These are phyloP conservation scores for Phaedon cochleariae DNA, from an alignment of 2,888 invertebrate genomes.

Conservation along the genomic window DNA sequence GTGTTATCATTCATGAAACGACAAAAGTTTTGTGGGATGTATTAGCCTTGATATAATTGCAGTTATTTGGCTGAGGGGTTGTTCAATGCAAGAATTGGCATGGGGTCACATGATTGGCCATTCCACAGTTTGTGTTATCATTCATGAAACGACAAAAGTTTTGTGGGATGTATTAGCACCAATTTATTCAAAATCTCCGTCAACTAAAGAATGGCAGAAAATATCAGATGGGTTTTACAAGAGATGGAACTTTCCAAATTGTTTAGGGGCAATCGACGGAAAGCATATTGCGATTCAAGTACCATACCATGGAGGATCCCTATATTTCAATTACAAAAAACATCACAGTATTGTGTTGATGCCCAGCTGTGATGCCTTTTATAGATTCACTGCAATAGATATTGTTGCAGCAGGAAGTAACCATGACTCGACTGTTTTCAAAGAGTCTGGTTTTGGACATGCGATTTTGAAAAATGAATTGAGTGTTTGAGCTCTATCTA, in stretches of 20 bases:
- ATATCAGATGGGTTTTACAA: conserved; percentile 31
- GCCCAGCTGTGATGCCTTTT: conserved; percentile 34
- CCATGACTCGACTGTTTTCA: conserved; percentile 16
- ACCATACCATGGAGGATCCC: conserved; percentile 44
- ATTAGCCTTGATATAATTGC: too few relatives aligned
- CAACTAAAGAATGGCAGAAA: conserved; percentile 7
- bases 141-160: conserved; percentile 36
- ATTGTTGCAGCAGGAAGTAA: conserved; percentile 30
- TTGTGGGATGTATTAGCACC: conserved; percentile 43
- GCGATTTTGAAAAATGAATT: conserved; percentile 10
- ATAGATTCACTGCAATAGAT: conserved; percentile 34
- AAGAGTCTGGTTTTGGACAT: conserved; percentile 22
- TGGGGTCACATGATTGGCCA: conserved; percentile 40
- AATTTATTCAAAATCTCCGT: conserved; percentile 10
- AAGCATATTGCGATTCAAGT: conserved; percentile 47
- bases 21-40: too few relatives aligned
- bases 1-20: too few relatives aligned
- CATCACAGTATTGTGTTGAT: conserved; percentile 30
- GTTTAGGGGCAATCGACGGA: conserved; percentile 49
- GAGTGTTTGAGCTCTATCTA: too few relatives aligned
- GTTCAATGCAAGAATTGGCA: conserved; percentile 38
- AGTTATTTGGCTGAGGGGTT: too few relatives aligned
- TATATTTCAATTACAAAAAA: conserved; percentile 50
- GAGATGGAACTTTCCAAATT: conserved; percentile 42
- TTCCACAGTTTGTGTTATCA: conserved; percentile 47